Conservation (phyloP, 2,888 invertebrate genomes). For the Protodeltote pygarga region DNA sequence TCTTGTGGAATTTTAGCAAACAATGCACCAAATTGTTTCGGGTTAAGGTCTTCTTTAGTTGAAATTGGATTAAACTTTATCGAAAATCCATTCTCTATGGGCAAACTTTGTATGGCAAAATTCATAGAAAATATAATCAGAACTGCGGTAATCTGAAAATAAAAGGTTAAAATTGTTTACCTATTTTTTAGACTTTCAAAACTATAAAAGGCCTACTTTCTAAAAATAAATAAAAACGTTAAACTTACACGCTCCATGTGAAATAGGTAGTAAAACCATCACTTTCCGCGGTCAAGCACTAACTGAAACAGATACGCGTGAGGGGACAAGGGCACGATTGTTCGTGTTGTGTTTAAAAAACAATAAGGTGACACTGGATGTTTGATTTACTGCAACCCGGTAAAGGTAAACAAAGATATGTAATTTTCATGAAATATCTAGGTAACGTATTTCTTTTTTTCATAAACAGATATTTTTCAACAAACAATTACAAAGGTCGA, state of each 20-base stretch:
- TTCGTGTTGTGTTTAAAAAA: constrained; percentile 29
- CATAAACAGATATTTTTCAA: background rate
- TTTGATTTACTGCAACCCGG: constrained; percentile 10
- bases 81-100: constrained; percentile 68
- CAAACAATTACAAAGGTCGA: constrained; percentile 10
- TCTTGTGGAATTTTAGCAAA: constrained; percentile 67
- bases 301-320: constrained; percentile 13
- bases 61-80: constrained; percentile 62
- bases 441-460: background rate
- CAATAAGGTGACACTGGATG: constrained; percentile 25
- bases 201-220: no score
- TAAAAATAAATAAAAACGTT: background rate
- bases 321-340: constrained; percentile 1
- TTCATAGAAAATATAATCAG: constrained; percentile 44
- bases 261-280: constrained; percentile 31
- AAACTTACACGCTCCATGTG: constrained; percentile 56
- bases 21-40: constrained; percentile 54
- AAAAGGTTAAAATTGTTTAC: background rate
- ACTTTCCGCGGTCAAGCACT: constrained; percentile 15
- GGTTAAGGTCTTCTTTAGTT: constrained; percentile 55
- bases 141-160: constrained; percentile 53
- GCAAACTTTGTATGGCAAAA: constrained; percentile 50
- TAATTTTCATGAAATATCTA: constrained; percentile 2
- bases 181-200: background rate
- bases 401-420: constrained; percentile 17